phyloP scores from a whole-genome alignment of 2,113 vertebrate species.

The Megaptera novaeangliae region DNA sequence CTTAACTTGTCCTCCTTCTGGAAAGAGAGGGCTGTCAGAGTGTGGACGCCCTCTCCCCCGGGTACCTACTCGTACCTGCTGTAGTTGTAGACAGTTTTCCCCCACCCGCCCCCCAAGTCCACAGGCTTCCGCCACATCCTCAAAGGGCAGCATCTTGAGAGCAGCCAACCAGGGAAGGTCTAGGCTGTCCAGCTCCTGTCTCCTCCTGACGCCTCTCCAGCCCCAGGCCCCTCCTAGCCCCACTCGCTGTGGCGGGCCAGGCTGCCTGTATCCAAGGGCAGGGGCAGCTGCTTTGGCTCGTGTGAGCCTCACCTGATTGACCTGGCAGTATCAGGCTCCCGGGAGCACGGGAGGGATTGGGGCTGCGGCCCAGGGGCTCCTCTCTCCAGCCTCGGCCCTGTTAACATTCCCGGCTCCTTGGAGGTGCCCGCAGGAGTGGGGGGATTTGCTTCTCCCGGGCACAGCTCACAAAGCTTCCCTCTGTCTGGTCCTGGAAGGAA shows the following conservation, averaged over 20 bases:
- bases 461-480: constrained; percentile 60
- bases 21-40: too few species aligned
- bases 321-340: not conserved
- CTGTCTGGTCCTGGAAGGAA: constrained; percentile 51
- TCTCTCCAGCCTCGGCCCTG: not conserved
- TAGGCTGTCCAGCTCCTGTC: not conserved
- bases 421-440: not conserved
- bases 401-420: constrained; percentile 47
- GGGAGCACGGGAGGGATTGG: not conserved
- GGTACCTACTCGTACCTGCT: not conserved
- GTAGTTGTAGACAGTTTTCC: rapidly evolving
- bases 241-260: not conserved
- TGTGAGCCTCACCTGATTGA: not conserved
- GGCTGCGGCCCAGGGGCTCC: not conserved
- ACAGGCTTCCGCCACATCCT: not conserved
- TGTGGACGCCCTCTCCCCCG: not conserved
- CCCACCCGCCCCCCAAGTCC: not conserved
- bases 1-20: not conserved
- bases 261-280: not conserved
- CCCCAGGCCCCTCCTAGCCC: not conserved
- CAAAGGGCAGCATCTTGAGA: not conserved
- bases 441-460: not conserved
- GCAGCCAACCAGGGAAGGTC: not conserved
- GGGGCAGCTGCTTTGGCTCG: not conserved
- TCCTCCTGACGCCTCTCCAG: not conserved